Evolutionary conservation across 2,797 vertebrate genomes (phyloP).

Genomic region (Hippopotamyrus pictus): DNA sequence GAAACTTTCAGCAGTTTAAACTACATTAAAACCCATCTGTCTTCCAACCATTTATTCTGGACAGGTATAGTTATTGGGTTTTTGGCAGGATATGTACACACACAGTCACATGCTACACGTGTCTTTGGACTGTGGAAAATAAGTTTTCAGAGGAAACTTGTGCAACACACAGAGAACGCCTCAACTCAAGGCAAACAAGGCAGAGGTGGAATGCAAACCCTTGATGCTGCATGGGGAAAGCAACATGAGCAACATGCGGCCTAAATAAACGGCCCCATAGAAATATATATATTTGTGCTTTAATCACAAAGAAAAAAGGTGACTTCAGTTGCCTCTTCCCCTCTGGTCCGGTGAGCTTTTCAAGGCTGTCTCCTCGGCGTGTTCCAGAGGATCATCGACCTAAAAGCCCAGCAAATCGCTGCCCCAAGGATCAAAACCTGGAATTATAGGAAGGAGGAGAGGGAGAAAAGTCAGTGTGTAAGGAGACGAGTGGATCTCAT

Average conservation of each 20-base stretch:
- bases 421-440: neutral
- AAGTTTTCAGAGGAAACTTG: neutral
- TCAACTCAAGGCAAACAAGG: neutral
- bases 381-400: neutral
- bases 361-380: neutral
- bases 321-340: neutral
- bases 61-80: neutral
- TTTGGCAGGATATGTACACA: neutral
- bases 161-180: neutral
- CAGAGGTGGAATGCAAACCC: neutral
- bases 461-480: neutral
- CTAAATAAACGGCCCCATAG: neutral
- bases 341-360: neutral
- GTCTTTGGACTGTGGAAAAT: neutral
- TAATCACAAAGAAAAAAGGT: neutral
- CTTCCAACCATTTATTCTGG: neutral
- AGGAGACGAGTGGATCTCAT: neutral
- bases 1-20: neutral
- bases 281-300: neutral
- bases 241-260: neutral
- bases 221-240: neutral
- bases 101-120: neutral
- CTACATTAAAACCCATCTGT: neutral
- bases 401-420: neutral
- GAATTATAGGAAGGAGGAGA: neutral